These are phyloP conservation scores for Volucella bombylans DNA, from an alignment of 2,888 invertebrate genomes.

Conservation along the genomic window DNA sequence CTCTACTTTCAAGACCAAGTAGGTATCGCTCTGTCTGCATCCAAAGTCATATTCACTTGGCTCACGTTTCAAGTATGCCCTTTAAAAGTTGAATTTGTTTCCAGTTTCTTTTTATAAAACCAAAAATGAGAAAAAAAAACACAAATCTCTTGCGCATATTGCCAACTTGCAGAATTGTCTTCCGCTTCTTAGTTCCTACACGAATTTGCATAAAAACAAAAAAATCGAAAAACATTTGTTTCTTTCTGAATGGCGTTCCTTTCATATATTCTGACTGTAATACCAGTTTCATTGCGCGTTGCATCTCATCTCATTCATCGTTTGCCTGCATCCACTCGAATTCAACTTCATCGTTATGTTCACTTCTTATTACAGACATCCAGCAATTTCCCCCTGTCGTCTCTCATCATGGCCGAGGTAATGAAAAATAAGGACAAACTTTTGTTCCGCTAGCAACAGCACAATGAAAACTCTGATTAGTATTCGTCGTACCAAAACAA, in stretches of 20 bases:
- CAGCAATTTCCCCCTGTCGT: constrained; percentile 5
- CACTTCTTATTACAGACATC: constrained; percentile 24
- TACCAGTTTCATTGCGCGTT: constrained; percentile 15
- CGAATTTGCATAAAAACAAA: constrained; percentile 23
- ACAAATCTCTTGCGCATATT: no score
- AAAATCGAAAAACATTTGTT: constrained; percentile 28
- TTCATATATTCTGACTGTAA: constrained; percentile 24
- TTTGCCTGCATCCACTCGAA: constrained; percentile 14
- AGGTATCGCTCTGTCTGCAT: no score
- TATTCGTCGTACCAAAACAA: constrained; percentile 25
- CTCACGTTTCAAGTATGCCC: no score
- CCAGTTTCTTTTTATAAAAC: no score
- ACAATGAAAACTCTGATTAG: constrained; percentile 49
- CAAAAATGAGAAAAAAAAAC: no score
- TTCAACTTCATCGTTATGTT: constrained; percentile 18
- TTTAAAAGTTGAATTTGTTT: no score
- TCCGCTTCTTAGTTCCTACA: neutral
- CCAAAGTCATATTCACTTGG: no score
- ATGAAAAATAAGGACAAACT: constrained; percentile 40
- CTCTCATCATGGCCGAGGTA: constrained; percentile 18
- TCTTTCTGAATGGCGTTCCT: constrained; percentile 11
- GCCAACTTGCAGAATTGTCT: no score
- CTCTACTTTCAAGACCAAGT: no score
- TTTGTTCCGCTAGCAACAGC: constrained; percentile 30
- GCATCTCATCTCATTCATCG: constrained; percentile 42